Conservation (phyloP, 2,888 invertebrate species). For the Amblyjoppa proteus region DNA sequence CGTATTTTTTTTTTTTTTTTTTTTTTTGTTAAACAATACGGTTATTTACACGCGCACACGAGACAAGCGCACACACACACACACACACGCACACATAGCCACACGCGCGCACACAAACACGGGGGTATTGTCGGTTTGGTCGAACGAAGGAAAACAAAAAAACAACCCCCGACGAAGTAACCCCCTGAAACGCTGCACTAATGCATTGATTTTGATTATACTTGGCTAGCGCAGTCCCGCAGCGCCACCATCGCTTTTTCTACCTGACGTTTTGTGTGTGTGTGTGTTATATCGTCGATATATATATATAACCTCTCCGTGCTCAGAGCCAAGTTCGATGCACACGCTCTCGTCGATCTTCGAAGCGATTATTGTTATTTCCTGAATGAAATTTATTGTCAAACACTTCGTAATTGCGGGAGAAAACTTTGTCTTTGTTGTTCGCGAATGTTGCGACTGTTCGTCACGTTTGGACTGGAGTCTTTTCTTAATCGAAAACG, state of each 20-base stretch:
- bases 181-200: conserved; percentile 71
- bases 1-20: conserved; percentile 12
- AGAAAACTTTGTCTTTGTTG: not conserved
- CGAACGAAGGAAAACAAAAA: conserved; percentile 42
- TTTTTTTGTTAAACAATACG: not conserved
- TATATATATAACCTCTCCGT: conserved; percentile 55
- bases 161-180: conserved; percentile 63
- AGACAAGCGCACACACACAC: not conserved
- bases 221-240: conserved; percentile 70
- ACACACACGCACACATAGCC: not conserved
- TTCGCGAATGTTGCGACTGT: not conserved
- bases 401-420: not conserved
- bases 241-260: conserved; percentile 74
- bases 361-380: not conserved
- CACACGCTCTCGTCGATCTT: not conserved
- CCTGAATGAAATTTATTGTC: conserved; percentile 15
- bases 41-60: not conserved
- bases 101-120: not conserved
- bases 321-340: not conserved
- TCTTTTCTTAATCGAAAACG: not conserved
- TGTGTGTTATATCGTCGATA: conserved; percentile 19
- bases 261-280: conserved; percentile 41
- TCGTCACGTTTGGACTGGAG: not conserved
- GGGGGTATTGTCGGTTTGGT: not conserved
- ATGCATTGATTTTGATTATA: conserved; percentile 81